phyloP scores from a whole-genome alignment of 2,888 invertebrate species.

The Drosophila tripunctata region DNA sequence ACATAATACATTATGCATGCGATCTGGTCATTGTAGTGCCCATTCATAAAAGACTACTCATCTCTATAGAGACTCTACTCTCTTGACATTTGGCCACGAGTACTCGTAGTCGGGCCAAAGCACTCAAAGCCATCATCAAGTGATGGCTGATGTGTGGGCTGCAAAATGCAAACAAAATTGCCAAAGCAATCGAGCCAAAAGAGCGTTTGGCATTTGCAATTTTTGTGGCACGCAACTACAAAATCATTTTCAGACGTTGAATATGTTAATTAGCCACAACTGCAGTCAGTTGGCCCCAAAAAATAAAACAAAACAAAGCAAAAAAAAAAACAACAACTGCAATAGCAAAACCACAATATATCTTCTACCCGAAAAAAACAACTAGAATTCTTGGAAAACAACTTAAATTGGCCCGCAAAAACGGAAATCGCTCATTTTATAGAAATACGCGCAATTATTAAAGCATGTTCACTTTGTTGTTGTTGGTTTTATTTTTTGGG shows the following conservation, averaged over 20 bases:
- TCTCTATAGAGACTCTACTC: constrained; percentile 49
- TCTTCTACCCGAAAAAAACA: constrained; percentile 26
- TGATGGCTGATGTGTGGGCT: constrained; percentile 37
- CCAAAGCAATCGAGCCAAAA: constrained; percentile 67
- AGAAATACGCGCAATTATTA: constrained; percentile 75
- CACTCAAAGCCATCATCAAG: constrained; percentile 12
- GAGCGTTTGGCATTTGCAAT: constrained; percentile 76
- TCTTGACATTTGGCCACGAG: constrained; percentile 67
- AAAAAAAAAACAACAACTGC: constrained; percentile 30
- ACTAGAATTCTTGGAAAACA: constrained; percentile 57
- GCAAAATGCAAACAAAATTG: constrained; percentile 46
- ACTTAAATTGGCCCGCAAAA: constrained; percentile 59
- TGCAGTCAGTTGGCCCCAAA: constrained; percentile 33
- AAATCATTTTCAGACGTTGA: constrained; percentile 65
- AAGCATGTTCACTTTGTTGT: constrained; percentile 69
- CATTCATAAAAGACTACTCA: constrained; percentile 25
- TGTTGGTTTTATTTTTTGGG: constrained; percentile 38
- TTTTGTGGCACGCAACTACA: constrained; percentile 72
- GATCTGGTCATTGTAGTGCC: constrained; percentile 30
- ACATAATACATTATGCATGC: constrained; percentile 69
- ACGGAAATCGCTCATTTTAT: constrained; percentile 76
- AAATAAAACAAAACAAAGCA: constrained; percentile 23
- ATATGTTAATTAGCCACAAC: constrained; percentile 72
- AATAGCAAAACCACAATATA: constrained; percentile 17
- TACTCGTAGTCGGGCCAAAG: not conserved